These are phyloP conservation scores for Bhutanitis thaidina DNA, from an alignment of 2,888 invertebrate genomes.

Conservation along the genomic window DNA sequence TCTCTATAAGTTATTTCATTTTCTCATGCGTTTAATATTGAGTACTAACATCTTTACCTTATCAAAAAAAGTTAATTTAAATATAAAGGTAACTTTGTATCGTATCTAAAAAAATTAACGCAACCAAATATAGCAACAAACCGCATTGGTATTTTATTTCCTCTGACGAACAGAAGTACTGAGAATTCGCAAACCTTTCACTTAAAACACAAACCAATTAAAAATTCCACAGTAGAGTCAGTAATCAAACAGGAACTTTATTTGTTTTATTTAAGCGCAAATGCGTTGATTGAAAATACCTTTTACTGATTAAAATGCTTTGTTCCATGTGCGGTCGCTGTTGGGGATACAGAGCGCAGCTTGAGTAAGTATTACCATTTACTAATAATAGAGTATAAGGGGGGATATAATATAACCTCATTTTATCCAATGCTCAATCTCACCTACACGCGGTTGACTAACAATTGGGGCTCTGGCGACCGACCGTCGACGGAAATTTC, in stretches of 20 bases:
- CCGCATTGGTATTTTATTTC: background rate
- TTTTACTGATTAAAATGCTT: constrained; percentile 35
- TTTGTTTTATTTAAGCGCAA: constrained; percentile 12
- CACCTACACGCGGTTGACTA: no score
- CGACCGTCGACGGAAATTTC: no score
- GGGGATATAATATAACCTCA: no score
- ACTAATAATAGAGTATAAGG: background rate
- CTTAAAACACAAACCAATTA: constrained; percentile 9
- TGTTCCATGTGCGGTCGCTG: constrained; percentile 67
- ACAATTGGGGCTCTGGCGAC: no score
- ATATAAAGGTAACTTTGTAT: no score
- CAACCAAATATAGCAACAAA: no score
- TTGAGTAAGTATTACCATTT: constrained; percentile 76
- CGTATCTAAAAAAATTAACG: no score
- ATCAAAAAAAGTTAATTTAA: no score
- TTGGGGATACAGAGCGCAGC: constrained; percentile 74
- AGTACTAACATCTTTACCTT: no score
- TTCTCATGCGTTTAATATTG: no score
- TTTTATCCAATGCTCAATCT: no score
- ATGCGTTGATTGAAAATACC: constrained; percentile 18
- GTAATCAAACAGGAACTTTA: background rate
- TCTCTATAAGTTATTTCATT: no score
- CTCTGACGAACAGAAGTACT: background rate
- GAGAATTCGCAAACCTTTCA: background rate
- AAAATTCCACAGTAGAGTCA: background rate